Evolutionary conservation across 2,113 vertebrate genomes (phyloP).

Genomic region (Sander lucioperca): DNA sequence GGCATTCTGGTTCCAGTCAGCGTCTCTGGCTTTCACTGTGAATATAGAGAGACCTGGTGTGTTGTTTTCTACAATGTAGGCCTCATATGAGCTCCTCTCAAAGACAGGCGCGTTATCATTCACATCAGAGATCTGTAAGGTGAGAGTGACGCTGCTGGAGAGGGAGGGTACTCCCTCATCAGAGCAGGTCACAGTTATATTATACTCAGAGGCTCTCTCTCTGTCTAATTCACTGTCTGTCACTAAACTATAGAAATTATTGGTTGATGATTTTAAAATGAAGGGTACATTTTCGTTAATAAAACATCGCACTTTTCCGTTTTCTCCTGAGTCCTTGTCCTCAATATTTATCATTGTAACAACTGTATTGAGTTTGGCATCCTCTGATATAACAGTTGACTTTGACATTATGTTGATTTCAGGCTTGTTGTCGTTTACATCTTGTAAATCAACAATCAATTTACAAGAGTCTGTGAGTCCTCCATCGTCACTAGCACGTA

Average conservation of each 20-base stretch:
- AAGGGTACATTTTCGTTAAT: constrained; percentile 75
- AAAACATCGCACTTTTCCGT: constrained; percentile 74
- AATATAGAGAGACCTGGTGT: no score
- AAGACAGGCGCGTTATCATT: constrained; percentile 57
- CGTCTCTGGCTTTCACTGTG: no score
- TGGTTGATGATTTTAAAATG: constrained; percentile 75
- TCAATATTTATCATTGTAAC: constrained; percentile 82
- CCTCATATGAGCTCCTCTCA: constrained; percentile 54
- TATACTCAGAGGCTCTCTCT: not conserved
- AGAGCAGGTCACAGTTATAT: constrained; percentile 34
- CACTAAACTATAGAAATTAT: constrained; percentile 82
- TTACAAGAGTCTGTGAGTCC: constrained; percentile 69
- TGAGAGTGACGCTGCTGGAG: constrained; percentile 19
- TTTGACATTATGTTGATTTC: constrained; percentile 70
- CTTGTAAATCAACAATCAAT: constrained; percentile 79
- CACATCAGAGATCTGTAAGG: constrained; percentile 60
- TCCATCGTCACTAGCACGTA: constrained; percentile 81
- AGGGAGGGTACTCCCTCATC: constrained; percentile 35
- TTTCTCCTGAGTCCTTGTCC: constrained; percentile 52
- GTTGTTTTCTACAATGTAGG: not conserved
- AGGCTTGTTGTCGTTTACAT: constrained; percentile 76
- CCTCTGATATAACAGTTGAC: constrained; percentile 70
- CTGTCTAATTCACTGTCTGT: constrained; percentile 45
- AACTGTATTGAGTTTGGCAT: constrained; percentile 74
- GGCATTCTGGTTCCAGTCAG: no score